These are phyloP conservation scores for Selenia dentaria DNA, from an alignment of 2,888 invertebrate species.

Conservation along the genomic window DNA sequence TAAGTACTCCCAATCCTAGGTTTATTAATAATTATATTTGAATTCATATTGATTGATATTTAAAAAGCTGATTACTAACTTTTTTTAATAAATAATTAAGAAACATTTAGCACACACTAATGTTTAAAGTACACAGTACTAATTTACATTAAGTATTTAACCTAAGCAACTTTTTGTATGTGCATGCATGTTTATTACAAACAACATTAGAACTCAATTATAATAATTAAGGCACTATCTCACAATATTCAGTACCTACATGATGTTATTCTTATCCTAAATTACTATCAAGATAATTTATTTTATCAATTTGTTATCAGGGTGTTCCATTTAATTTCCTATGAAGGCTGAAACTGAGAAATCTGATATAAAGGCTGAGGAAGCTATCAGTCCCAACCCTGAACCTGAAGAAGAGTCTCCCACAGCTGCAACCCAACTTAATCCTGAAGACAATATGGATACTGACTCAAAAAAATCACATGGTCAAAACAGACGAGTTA, in stretches of 20 bases:
- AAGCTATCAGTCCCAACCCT: constrained; percentile 22
- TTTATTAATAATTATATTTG: no score
- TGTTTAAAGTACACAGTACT: no score
- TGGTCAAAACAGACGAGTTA: constrained; percentile 46
- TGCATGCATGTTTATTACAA: no score
- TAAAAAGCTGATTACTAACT: no score
- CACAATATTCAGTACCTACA: background rate
- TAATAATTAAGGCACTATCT: background rate
- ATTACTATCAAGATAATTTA: constrained; percentile 1
- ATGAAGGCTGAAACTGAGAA: constrained; percentile 43
- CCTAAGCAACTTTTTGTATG: no score
- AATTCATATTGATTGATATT: no score
- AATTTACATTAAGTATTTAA: no score
- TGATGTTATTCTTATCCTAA: constrained; percentile 3
- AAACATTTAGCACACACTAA: no score
- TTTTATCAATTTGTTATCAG: constrained; percentile 27
- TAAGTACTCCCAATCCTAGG: no score
- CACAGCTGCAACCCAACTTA: constrained; percentile 43
- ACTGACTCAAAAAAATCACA: constrained; percentile 59
- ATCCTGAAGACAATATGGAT: constrained; percentile 53
- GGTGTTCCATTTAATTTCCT: constrained; percentile 32
- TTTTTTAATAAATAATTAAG: no score
- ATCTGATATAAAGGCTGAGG: constrained; percentile 31
- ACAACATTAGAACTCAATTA: no score
- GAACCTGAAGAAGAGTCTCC: constrained; percentile 38